These are phyloP conservation scores for Pinctada fucata DNA, from an alignment of 2,888 invertebrate genomes.

Conservation along the genomic window DNA sequence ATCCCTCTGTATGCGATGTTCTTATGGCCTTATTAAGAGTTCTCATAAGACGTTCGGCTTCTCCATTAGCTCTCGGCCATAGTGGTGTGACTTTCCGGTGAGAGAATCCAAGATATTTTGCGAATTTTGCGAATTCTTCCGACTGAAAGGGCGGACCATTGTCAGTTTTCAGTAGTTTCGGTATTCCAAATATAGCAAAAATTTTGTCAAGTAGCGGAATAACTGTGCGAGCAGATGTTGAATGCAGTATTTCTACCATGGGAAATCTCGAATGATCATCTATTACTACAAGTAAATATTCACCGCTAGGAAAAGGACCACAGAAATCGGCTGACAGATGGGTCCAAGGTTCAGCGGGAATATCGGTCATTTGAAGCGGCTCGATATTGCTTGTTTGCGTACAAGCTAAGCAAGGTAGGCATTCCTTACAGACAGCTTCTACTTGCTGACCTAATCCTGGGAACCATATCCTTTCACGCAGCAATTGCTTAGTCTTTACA, in stretches of 20 bases:
- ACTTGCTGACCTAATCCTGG: no score
- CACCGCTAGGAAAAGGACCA: constrained; percentile 34
- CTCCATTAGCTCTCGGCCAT: constrained; percentile 33
- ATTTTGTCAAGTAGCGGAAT: constrained; percentile 43
- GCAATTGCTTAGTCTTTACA: no score
- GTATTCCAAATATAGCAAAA: constrained; percentile 44
- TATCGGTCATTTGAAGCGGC: constrained; percentile 36
- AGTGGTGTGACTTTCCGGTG: constrained; percentile 47
- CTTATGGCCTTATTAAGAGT: constrained; percentile 45
- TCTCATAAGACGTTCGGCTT: constrained; percentile 48
- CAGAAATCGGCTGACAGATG: constrained; percentile 40
- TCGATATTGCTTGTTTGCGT: background rate
- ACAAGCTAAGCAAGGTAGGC: background rate
- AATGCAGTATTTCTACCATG: constrained; percentile 42
- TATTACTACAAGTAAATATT: constrained; percentile 47
- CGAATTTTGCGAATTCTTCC: constrained; percentile 41
- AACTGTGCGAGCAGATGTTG: constrained; percentile 40
- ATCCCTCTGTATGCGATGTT: constrained; percentile 19
- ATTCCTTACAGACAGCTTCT: background rate
- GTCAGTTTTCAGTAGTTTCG: constrained; percentile 41
- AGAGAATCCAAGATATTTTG: constrained; percentile 42
- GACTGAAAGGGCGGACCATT: constrained; percentile 45
- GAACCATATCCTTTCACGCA: no score
- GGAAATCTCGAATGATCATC: constrained; percentile 52
- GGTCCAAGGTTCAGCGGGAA: constrained; percentile 42